Evolutionary conservation across 2,797 vertebrate species (phyloP), one percentile per base, ranked within the genome.

Genomic region (Rhabdomys pumilio): DNA sequence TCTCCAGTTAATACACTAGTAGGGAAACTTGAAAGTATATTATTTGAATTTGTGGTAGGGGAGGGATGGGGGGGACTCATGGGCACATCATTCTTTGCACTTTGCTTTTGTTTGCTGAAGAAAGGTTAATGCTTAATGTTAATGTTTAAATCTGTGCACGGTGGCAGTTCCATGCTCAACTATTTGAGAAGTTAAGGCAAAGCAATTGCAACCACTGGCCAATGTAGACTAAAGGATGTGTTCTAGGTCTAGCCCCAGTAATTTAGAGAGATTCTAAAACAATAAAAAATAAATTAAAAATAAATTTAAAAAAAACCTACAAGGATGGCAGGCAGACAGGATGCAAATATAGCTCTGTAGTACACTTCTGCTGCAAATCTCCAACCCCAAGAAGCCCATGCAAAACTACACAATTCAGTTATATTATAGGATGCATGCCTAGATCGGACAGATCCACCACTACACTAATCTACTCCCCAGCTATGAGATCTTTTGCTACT

Each of bases 1-100:
- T 80, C 50, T 91, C 83, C 85, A 12, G 73, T 31, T 61, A 38
- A 77, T 55, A 3, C 3, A 26, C 44, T 29, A 24, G 31, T 7
- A 3, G 67, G 34, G 24, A 85, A 69, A n/a, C 72, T 2, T 85
- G n/a, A 88, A 96, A 93, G 79, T 29, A 17, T 3, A 4, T 73
- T 10, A 26, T 20, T 73, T 92, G 34, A 53, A 55, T 20, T 6
- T 38, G 14, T 22, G 13, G 14, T 7, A n/a, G 65, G 7, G 12
- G 14, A 38, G 34, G 65, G 2, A n/a, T 11, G 12, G 3, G 20
- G 31, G 41, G 47, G 7, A 26, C 50, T 38, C 50, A 19, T 85
- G 44, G 29, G 11, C 2, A 24, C 38, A 12, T 65, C 7, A 34
- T 14, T 53, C 6, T 72, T 1, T 1, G 0, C 15, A 38, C 34